Percentiles rank a stretch among this genome's conserved stretches.
Conservation (phyloP, 2,113 vertebrate species). For the Leptosomus discolor region DNA sequence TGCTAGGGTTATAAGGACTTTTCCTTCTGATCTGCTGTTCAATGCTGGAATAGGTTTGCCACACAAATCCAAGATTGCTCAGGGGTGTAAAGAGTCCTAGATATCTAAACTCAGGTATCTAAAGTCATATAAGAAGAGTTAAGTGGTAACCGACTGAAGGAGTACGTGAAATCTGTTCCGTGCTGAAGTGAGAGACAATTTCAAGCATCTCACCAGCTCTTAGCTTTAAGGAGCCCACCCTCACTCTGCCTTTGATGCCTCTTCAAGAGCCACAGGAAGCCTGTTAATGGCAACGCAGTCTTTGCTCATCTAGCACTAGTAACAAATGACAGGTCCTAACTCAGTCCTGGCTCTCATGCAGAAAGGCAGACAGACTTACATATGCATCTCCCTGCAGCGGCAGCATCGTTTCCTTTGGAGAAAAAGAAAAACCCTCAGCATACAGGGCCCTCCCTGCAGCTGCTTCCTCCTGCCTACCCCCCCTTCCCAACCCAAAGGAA, state of each 20-base stretch:
- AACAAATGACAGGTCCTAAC: not conserved
- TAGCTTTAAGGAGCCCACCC: not conserved
- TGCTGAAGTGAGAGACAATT: not conserved
- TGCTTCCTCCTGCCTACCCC: constrained; percentile 25
- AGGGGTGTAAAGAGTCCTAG: not conserved
- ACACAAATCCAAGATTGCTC: not conserved
- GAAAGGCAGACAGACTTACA: not conserved
- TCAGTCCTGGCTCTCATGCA: not conserved
- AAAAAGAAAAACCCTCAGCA: not conserved
- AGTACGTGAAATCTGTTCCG: fast-evolving
- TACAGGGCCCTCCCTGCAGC: not conserved
- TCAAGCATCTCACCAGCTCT: not conserved
- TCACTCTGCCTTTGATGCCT: not conserved
- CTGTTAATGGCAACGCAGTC: not conserved
- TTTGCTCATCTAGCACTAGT: not conserved
- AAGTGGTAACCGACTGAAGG: not conserved
- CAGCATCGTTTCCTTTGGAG: not conserved
- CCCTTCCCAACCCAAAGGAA: not conserved
- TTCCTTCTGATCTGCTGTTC: not conserved
- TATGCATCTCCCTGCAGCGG: not conserved
- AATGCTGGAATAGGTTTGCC: not conserved
- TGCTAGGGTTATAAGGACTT: not conserved
- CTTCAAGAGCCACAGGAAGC: not conserved
- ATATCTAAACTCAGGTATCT: not conserved
- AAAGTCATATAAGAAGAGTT: not conserved